These are phyloP conservation scores for Epizoanthus ramosus DNA, from an alignment of 92 coral and sea anemone species.

Conservation along the genomic window DNA sequence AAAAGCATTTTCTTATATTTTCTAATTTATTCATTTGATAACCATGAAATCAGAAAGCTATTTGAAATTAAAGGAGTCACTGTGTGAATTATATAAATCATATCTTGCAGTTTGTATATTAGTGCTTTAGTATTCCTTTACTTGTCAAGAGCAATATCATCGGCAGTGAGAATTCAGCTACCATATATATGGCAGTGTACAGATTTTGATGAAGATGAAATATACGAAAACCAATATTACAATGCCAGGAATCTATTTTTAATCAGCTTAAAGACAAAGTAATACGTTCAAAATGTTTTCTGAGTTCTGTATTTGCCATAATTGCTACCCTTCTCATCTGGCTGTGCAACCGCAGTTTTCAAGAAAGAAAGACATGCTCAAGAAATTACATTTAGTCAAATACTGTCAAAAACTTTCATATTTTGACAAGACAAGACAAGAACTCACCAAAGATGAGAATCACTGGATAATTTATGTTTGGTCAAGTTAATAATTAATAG, in stretches of 20 bases:
- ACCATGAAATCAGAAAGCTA: no score
- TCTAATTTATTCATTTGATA: no score
- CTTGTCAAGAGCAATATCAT: no score
- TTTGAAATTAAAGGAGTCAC: no score
- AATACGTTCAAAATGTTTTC: neutral
- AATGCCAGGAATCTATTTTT: slow-evolving; percentile 13
- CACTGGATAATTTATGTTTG: slow-evolving; percentile 17
- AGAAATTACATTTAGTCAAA: neutral
- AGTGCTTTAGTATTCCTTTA: no score
- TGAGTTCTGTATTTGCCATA: neutral
- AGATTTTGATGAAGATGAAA: neutral
- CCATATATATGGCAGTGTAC: no score
- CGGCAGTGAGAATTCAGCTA: no score
- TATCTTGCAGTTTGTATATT: no score
- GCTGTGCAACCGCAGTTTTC: neutral
- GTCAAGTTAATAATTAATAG: slow-evolving; percentile 29
- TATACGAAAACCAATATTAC: neutral
- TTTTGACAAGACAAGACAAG: neutral
- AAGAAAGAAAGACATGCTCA: neutral
- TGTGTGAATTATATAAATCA: no score
- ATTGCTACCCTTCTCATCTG: neutral
- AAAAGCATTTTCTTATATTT: no score
- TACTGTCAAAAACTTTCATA: neutral
- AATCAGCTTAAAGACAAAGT: neutral
- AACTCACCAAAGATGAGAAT: neutral